These are phyloP conservation scores for Aurelia coerulea DNA, from an alignment of 30 jellyfish, hydroid and myxozoan genomes.

Conservation along the genomic window DNA sequence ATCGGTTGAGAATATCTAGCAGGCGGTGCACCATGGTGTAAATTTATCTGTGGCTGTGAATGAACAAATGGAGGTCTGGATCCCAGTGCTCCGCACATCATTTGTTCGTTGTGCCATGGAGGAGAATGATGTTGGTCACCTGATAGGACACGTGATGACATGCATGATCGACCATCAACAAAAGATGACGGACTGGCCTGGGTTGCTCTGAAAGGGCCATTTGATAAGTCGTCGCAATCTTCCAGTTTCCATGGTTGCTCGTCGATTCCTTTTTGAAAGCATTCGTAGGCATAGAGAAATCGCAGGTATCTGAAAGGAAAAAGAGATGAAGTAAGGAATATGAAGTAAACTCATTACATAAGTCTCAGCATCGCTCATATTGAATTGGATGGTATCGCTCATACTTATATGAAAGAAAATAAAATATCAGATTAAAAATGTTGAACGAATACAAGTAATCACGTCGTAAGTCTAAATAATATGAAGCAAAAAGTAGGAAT, in stretches of 20 bases:
- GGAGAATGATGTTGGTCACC: constrained; percentile 60
- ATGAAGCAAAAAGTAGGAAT: too few species aligned
- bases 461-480: too few species aligned
- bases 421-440: too few species aligned
- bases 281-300: constrained; percentile 71
- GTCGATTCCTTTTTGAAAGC: constrained; percentile 70
- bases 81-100: constrained; percentile 52
- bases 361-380: too few species aligned
- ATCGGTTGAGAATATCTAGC: constrained; percentile 45
- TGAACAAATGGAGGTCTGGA: constrained; percentile 58
- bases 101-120: constrained; percentile 57
- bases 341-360: too few species aligned
- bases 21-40: constrained; percentile 57
- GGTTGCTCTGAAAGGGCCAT: constrained; percentile 63
- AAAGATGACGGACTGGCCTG: constrained; percentile 68
- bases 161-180: constrained; percentile 47
- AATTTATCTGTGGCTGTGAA: constrained; percentile 37
- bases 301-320: constrained; percentile 42
- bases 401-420: too few species aligned
- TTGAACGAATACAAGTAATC: too few species aligned
- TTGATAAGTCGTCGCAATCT: constrained; percentile 63
- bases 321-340: too few species aligned
- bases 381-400: too few species aligned
- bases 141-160: constrained; percentile 58
- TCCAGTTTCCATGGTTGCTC: constrained; percentile 71